phyloP scores from a whole-genome alignment of 1,140 invertebrate species.

The Thaumatotibia leucotreta region DNA sequence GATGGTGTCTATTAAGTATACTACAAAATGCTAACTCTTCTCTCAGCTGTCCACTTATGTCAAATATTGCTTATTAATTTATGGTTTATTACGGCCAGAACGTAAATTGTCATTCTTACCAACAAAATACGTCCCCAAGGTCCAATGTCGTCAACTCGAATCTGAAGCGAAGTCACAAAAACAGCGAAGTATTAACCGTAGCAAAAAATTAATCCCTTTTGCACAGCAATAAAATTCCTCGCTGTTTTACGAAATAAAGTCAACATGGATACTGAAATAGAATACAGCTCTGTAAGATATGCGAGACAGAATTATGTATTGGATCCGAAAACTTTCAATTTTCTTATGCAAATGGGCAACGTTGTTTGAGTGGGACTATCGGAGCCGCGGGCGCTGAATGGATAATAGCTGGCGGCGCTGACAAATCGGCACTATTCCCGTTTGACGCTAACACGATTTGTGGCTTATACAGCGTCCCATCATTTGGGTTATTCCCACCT shows the following conservation, averaged over 20 bases:
- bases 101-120: too few relatives aligned
- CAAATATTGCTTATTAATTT: too few relatives aligned
- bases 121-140: not conserved
- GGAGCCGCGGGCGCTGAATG: not conserved
- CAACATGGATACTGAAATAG: not conserved
- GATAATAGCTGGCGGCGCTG: not conserved
- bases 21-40: too few relatives aligned
- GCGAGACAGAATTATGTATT: conserved; percentile 12
- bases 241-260: not conserved
- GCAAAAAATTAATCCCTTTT: not conserved
- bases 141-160: not conserved
- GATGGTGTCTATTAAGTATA: too few relatives aligned
- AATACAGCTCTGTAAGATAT: conserved; percentile 7
- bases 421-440: not conserved
- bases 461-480: not conserved
- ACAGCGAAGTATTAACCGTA: not conserved
- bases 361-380: not conserved
- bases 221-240: not conserved
- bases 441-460: not conserved
- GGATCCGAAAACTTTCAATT: conserved; percentile 13
- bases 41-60: too few relatives aligned
- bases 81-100: too few relatives aligned
- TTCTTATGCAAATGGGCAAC: conserved; percentile 7
- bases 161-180: not conserved
- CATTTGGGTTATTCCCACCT: too few relatives aligned